Evolutionary conservation across 1,140 invertebrate genomes (phyloP), one percentile per base, ranked within the genome.

Genomic region (Polyergus mexicanus): DNA sequence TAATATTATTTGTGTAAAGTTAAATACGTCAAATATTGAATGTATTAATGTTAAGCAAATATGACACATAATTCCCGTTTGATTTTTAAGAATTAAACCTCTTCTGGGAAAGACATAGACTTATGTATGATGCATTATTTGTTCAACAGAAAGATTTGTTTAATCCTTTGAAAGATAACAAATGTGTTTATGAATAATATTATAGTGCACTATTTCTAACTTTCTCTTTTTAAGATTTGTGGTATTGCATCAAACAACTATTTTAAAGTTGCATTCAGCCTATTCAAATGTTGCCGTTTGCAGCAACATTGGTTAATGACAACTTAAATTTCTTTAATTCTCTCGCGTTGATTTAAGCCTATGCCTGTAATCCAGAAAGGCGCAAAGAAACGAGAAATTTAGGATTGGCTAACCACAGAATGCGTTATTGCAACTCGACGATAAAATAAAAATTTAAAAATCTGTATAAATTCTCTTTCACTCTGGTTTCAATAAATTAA

Each of bases 191-290:
- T n/a, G 13, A 51, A 0, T 56, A 41, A 41, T 10, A 16, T 54
- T 47, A n/a, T 63, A 62, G 2, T 51, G 7, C 10, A n/a, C 6
- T 22, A 68, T 22, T 68, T 44, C 47, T 35, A 78, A 66, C 28
- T 78, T 78, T 66, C 44, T 78, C 13, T 41, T 68, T 80, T 56
- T 38, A 68, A 0, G n/a, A 51, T 78, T 51, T 66, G n/a, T 16
- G 22, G 3, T 11, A 78, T 41, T 25, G 25, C 65, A 0, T 11
- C 62, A 68, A 4, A 75, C 28, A 7, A n/a, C 10, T 51, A 51
- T 51, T 51, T 0, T 35, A 56, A 25, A 32, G 13, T 58, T 58
- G 54, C 13, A 5, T 41, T 60, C 25, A 13, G 1, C 38, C 0
- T 38, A 4, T 44, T 56, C 32, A n/a, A 5, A n/a, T 0, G n/a